These are phyloP conservation scores for Antheraea mylitta DNA, from an alignment of 1,140 invertebrate species.

Conservation along the genomic window DNA sequence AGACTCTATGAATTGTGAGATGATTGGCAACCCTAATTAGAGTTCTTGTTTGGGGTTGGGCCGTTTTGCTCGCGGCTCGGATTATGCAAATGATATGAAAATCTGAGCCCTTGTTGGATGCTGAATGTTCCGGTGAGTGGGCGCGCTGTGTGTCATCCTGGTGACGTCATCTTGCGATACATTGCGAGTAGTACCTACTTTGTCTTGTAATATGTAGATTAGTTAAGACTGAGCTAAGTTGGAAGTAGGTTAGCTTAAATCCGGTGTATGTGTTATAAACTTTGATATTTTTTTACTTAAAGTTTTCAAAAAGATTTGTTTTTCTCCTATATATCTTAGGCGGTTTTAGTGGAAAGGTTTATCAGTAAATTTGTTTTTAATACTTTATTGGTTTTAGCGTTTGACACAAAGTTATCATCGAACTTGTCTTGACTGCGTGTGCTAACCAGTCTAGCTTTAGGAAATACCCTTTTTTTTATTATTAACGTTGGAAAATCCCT, in stretches of 20 bases:
- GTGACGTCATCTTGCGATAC: slow-evolving; percentile 29
- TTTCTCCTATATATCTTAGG: too few species aligned
- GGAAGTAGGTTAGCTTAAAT: not conserved
- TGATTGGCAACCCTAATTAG: not conserved
- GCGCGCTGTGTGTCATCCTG: slow-evolving; percentile 9
- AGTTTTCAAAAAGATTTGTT: too few species aligned
- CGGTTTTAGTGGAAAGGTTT: too few species aligned
- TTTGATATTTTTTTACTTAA: too few species aligned
- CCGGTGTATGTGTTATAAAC: not conserved
- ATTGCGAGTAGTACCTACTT: slow-evolving; percentile 18
- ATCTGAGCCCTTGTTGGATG: slow-evolving; percentile 36
- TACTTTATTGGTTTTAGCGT: too few species aligned
- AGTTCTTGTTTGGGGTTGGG: slow-evolving; percentile 1
- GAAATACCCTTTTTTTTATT: too few species aligned
- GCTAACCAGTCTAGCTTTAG: too few species aligned
- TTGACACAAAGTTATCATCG: too few species aligned
- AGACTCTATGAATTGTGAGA: slow-evolving; percentile 15
- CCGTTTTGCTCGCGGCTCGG: slow-evolving; percentile 18
- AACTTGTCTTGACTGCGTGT: too few species aligned
- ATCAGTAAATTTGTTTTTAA: too few species aligned
- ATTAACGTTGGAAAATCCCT: too few species aligned
- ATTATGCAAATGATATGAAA: slow-evolving; percentile 65
- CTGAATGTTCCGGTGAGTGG: slow-evolving; percentile 25
- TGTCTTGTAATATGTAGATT: not conserved
- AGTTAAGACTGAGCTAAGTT: too few species aligned